These are phyloP conservation scores for Globodera rostochiensis DNA, from an alignment of 1,140 invertebrate species.

Conservation along the genomic window DNA sequence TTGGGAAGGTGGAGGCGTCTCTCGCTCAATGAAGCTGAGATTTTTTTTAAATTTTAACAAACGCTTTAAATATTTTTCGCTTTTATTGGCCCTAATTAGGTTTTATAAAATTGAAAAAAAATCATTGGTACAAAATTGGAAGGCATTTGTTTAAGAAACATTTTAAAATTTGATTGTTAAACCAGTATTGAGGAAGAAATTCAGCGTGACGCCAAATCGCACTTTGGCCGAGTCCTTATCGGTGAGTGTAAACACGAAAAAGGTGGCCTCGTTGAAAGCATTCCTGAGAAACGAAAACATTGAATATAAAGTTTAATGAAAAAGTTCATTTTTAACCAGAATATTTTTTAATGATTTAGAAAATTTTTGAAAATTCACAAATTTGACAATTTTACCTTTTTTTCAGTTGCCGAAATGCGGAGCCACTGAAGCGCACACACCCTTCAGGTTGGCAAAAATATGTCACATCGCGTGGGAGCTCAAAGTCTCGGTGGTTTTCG, in stretches of 20 bases:
- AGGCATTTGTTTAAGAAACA: background rate
- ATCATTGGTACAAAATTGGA: too few species aligned
- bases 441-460: conserved; percentile 99
- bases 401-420: conserved; percentile 21
- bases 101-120: too few species aligned
- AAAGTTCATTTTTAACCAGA: background rate
- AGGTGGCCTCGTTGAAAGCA: conserved; percentile 66
- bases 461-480: conserved; percentile 92
- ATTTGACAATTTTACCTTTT: background rate
- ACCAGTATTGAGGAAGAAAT: conserved; percentile 89
- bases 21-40: background rate
- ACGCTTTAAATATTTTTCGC: too few species aligned
- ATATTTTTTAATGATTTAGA: background rate
- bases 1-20: background rate
- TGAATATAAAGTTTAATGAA: background rate
- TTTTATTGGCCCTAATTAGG: too few species aligned
- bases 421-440: conserved; percentile 80
- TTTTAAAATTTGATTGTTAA: background rate
- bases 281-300: conserved; percentile 14
- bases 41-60: background rate
- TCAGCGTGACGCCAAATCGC: conserved; percentile 92
- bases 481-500: conserved; percentile 93
- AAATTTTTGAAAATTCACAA: background rate
- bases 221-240: conserved; percentile 97
- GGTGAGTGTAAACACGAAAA: conserved; percentile 96